A percentile compares a stretch with the other conserved stretches of the same genome.
phyloP scores from a whole-genome alignment of 2,113 vertebrate species.

The pig (Sus scrofa) region T2T-Sscrofa CM000812.6:14829001-14829500 shows the following conservation, averaged over 20 bases:
- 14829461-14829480: neutral
- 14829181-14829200: no score
- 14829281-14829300: conserved; percentile 22
- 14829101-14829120: no score
- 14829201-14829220: no score
- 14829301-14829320: conserved; percentile 30
- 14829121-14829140: no score
- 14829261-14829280: conserved; percentile 47
- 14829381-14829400: neutral
- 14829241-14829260: neutral
- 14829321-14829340: neutral
- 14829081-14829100: neutral
- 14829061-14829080: neutral
- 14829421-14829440: neutral
- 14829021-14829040: conserved; percentile 58
- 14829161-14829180: no score
- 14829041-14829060: conserved; percentile 21
- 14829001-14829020: conserved; percentile 30
- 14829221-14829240: no score
- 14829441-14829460: no score
- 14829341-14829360: neutral
- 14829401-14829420: neutral
- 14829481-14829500: neutral
- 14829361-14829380: neutral
- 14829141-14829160: no score